Conservation (phyloP, 2,888 invertebrate genomes). For the Chrysina gloriosa region DNA sequence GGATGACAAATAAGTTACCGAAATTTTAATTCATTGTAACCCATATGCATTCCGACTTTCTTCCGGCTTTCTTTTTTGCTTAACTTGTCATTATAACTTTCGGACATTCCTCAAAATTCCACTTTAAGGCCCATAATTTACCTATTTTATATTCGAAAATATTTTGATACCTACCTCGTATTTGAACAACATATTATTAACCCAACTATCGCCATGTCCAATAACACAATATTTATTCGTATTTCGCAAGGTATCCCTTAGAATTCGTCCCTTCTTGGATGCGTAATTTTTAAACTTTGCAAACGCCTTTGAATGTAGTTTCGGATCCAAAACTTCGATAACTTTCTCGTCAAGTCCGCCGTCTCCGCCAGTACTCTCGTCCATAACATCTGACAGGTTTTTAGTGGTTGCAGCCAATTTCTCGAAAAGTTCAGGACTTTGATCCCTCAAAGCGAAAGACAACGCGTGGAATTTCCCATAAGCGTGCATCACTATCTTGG, state of each 20-base stretch:
- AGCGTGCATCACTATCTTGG: conserved; percentile 51
- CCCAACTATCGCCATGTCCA: conserved; percentile 54
- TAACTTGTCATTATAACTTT: too few relatives aligned
- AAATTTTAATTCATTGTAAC: too few relatives aligned
- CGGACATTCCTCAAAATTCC: too few relatives aligned
- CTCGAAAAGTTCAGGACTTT: conserved; percentile 49
- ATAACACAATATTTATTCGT: conserved; percentile 50
- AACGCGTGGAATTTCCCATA: conserved; percentile 55
- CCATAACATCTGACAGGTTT: conserved; percentile 29
- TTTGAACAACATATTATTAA: conserved; percentile 54
- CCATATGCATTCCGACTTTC: too few relatives aligned
- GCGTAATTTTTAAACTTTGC: conserved; percentile 44
- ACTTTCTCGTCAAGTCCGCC: conserved; percentile 37
- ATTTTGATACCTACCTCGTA: conserved; percentile 46
- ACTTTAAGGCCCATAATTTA: neutral
- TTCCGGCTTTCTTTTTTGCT: too few relatives aligned
- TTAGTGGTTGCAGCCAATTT: conserved; percentile 44
- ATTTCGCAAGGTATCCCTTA: conserved; percentile 11
- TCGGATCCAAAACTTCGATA: conserved; percentile 37
- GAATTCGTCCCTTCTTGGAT: conserved; percentile 45
- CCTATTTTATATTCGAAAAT: neutral
- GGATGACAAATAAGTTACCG: neutral
- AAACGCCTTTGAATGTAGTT: conserved; percentile 40
- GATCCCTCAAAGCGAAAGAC: conserved; percentile 53
- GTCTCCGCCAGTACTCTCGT: neutral